Evolutionary conservation across 2,113 vertebrate species (phyloP), one percentile per base, ranked within the genome.

Genomic region (Tupaia tana): DNA sequence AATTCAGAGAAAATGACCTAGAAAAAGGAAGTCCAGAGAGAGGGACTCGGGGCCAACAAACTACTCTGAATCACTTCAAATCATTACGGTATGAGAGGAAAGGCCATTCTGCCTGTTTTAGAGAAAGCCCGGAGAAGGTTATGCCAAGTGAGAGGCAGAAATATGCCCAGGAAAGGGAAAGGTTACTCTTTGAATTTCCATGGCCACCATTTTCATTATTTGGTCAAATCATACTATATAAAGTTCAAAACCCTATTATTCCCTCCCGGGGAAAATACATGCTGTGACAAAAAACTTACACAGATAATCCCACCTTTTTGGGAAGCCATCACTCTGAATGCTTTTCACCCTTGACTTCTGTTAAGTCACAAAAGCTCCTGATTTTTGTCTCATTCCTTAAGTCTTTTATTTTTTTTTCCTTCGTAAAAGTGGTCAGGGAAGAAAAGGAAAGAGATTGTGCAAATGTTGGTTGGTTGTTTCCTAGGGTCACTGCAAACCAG

Each of bases 1-100:
- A 71, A 83, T 74, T 93, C 93, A 83, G 86, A 80, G 69, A 87
- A 95, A 93, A 90, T 83, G 85, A 90, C 70, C 94, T 61, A 19
- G 78, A 84, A 95, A 94, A 94, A 95, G 19, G 54, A 73, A 94
- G n/a, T 56, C 87, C 87, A 80, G 67, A 74, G 93, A 94, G 91
- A 31, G 25, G 13, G 16, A 75, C 73, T 2, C 3, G 56, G 88
- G 83, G 79, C 79, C 80, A 87, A 67, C 2, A n/a, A 52, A 66
- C 27, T 63, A 78, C 58, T 67, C 84, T 52, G 86, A 86, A 86
- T 85, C 29, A 73, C 71, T 88, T 82, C 52, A 93, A 82, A 58
- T 31, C 74, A n/a, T 13, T 67, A 61, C 59, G 66, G 31, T 73
- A 19, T 3, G 29, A 64, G 63, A 19, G 67, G 43, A 83, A 80